Evolutionary conservation across 2,888 invertebrate genomes (phyloP), one percentile per base, ranked within the genome.

Genomic region (Leucozona laternaria): DNA sequence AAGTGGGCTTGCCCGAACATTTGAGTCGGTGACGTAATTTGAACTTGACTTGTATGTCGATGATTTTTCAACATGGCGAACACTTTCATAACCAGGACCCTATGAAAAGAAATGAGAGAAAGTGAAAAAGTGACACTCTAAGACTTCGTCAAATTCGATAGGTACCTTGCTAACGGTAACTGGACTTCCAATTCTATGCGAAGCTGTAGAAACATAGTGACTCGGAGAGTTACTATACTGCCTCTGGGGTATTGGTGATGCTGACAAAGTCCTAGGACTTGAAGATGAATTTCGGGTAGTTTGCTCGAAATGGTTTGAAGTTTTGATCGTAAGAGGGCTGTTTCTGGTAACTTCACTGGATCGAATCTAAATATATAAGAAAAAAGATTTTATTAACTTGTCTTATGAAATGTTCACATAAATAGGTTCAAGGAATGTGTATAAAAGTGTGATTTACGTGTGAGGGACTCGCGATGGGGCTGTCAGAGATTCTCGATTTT

Each of bases 201-300:
- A 94, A 86, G 88, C 94, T 88, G 89, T 94, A 91, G 91, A 94
- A 91, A 79, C 93, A 92, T 91, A 95, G 91, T 93, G 94, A 92
- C 91, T 94, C 91, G 90, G 95, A 91, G 92, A 95, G 92, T 72
- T 94, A 93, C 90, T 93, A 93, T 88, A 88, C 20, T 91, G 90
- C 15, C 92, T 90, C 25, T 88, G 89, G 53, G 91, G 91, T 70
- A 92, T 89, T 45, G 93, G 93, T 7, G 93, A 93, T 43, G 91
- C 90, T 4, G 92, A 90, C 79, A 90, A 89, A 64, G 91, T 91
- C 8, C 92, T 89, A 3, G 93, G 93, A 86, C 93, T 93, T 57
- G 89, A 88, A 13, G 88, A 90, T 2, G 92, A 66, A 70, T 91
- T 92, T 31, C 92, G 90, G 25, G 91, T 87, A 2, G 90, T 88